Percentiles rank a stretch among this genome's conserved stretches.
phyloP scores from a whole-genome alignment of 2,888 invertebrate genomes.

The Gymnocheta viridis region DNA sequence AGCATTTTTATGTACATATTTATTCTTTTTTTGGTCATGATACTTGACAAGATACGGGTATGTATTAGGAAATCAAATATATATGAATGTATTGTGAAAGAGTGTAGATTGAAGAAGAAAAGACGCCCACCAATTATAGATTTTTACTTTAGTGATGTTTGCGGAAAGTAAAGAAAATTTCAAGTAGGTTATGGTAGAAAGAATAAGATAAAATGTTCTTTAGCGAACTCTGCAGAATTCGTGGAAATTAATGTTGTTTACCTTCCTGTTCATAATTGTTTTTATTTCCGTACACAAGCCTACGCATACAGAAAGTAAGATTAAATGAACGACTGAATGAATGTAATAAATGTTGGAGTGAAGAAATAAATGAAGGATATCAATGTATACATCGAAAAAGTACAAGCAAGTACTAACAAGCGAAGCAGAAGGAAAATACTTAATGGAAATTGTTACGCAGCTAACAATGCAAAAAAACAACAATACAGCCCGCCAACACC shows the following conservation, averaged over 20 bases:
- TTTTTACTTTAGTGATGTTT: too few relatives aligned
- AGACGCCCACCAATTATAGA: too few relatives aligned
- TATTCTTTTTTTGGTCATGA: too few relatives aligned
- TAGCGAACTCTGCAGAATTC: constrained; percentile 47
- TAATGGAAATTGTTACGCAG: constrained; percentile 57
- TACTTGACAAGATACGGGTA: too few relatives aligned
- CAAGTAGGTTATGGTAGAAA: background rate
- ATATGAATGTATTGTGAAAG: too few relatives aligned
- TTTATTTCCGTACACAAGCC: constrained; percentile 64
- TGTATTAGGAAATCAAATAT: too few relatives aligned
- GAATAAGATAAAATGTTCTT: constrained; percentile 14
- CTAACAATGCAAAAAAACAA: constrained; percentile 20
- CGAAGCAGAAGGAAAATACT: constrained; percentile 57
- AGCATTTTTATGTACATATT: too few relatives aligned
- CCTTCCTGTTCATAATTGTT: constrained; percentile 67
- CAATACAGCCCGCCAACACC: background rate
- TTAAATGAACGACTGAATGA: constrained; percentile 42
- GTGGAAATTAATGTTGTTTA: constrained; percentile 66
- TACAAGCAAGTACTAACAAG: constrained; percentile 13
- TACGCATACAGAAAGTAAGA: constrained; percentile 12
- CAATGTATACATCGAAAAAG: constrained; percentile 1
- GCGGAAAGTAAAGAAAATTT: background rate
- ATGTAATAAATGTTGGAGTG: constrained; percentile 19
- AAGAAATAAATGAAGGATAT: constrained; percentile 40
- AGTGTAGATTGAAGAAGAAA: too few relatives aligned